Conservation (phyloP, 2,797 vertebrate genomes). For the Peromyscus attwateri region DNA sequence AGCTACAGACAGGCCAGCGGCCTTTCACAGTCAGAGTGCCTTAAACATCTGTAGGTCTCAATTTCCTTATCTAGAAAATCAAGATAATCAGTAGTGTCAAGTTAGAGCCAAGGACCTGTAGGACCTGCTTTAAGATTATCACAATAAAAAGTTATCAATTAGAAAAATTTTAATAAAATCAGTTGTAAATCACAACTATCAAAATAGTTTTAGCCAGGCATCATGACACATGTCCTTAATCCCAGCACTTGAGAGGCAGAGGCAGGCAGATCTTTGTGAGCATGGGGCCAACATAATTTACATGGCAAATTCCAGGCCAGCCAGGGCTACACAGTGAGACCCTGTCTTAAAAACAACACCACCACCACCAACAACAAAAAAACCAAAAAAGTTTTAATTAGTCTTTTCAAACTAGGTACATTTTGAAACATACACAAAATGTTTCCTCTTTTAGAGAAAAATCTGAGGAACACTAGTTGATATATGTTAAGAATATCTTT, state of each 20-base stretch:
- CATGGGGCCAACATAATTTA: background rate
- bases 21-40: background rate
- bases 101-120: background rate
- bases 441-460: slow-evolving; percentile 39
- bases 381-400: background rate
- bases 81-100: slow-evolving; percentile 21
- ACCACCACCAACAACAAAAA: background rate
- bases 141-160: slow-evolving; percentile 32
- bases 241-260: background rate
- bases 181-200: slow-evolving; percentile 38
- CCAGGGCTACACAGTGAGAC: background rate
- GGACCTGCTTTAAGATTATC: slow-evolving; percentile 20
- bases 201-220: background rate
- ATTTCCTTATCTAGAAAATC: slow-evolving; percentile 34
- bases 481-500: background rate
- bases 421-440: background rate
- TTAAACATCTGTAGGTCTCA: background rate
- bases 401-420: slow-evolving; percentile 18
- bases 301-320: background rate
- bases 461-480: background rate
- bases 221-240: background rate
- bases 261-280: background rate
- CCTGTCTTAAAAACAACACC: background rate
- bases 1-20: background rate
- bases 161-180: background rate